Evolutionary conservation across 2,888 invertebrate species (phyloP), one percentile per base, ranked within the genome.

Genomic region (Helobdella robusta): DNA sequence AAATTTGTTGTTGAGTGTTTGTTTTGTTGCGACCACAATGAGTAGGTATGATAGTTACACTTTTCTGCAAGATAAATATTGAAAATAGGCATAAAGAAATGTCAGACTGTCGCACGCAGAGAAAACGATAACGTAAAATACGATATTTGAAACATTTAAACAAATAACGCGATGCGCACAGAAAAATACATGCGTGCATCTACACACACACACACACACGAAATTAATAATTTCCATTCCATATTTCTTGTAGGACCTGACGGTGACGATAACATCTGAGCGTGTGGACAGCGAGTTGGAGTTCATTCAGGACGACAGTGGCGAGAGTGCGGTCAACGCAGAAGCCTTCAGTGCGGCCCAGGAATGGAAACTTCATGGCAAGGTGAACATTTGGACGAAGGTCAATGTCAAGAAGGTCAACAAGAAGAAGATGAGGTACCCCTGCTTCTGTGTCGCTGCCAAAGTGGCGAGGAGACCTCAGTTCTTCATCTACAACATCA

Each of bases 281-380:
- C 28, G 58, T 35, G 34, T 35, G 32, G 59, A 52, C 30, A 56
- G 59, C 23, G 65, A 61, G 34, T 23, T 67, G 23, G 59, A 59
- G 8, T 40, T 67, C 6, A 40, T 64, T 25, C 59, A 59, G 44
- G 65, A 67, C 65, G 40, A 11, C 11, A 28, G 8, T 15, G 44
- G 18, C 2, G 48, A 28, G 20, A 52, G 65, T 32, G 65, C 60
- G 1, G 61, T 67, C 32, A 66, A 65, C 66, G 56, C 52, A 1
- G 60, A 75, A 40, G 72, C 74, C 64, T 75, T 76, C 67, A 72
- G 75, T 23, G 76, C 76, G 67, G 75, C 74, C 56, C 76, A 76
- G 69, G 77, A 77, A 69, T 77, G 77, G 77, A 69, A 71, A 30
- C 71, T 77, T 20, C 74, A 75, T 68, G 73, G 73, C 54, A 74